These are phyloP conservation scores for Clarias platycephalus DNA, from an alignment of 2,797 vertebrate genomes.

Conservation along the genomic window DNA sequence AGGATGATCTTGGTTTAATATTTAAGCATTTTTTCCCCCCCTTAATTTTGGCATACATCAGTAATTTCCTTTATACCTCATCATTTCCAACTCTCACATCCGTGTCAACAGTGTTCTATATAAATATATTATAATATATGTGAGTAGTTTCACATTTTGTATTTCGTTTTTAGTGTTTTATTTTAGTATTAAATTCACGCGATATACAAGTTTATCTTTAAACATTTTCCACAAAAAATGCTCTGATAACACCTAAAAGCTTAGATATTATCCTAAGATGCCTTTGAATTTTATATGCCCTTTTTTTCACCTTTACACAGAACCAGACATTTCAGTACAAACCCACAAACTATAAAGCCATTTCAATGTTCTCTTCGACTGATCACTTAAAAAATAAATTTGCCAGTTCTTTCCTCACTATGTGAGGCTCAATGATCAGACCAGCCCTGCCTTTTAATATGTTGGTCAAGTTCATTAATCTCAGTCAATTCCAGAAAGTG, in stretches of 20 bases:
- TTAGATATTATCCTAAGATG: not conserved
- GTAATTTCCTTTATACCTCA: not conserved
- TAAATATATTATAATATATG: not conserved
- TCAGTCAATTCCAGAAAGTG: not conserved
- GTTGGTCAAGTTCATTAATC: constrained; percentile 3
- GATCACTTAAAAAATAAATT: not conserved
- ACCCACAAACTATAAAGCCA: not conserved
- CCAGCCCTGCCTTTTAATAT: not conserved
- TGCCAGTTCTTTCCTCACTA: not conserved
- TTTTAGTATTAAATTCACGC: not conserved
- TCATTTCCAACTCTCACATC: not conserved
- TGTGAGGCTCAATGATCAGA: not conserved
- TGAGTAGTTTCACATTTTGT: not conserved
- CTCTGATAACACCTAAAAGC: not conserved
- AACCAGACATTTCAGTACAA: not conserved
- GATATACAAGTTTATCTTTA: not conserved
- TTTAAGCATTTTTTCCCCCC: not conserved
- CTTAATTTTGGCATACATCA: not conserved
- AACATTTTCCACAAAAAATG: not conserved
- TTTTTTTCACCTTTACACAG: not conserved
- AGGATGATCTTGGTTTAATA: not conserved
- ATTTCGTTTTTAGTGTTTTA: not conserved
- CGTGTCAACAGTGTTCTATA: not conserved
- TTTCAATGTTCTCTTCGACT: not conserved
- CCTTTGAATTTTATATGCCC: not conserved